Evolutionary conservation across 2,113 vertebrate species (phyloP).

Genomic region (Furnarius figulus): DNA sequence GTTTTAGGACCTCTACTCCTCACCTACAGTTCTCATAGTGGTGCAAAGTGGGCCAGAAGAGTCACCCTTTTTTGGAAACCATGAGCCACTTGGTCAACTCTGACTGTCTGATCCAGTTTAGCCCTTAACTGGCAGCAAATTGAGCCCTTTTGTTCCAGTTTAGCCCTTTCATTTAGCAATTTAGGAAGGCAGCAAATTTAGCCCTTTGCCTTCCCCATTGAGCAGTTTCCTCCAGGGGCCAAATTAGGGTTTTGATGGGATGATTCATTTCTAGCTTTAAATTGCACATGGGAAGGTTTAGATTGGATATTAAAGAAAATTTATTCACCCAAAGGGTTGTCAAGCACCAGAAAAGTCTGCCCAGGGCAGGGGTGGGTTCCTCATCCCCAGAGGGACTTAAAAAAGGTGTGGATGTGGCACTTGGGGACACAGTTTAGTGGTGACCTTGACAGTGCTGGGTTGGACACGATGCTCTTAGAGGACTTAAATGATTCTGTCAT

Average conservation of each 20-base stretch:
- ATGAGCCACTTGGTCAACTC: neutral
- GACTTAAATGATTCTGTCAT: neutral
- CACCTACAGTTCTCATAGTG: neutral
- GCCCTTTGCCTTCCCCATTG: neutral
- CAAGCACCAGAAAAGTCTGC: neutral
- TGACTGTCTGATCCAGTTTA: neutral
- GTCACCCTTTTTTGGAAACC: neutral
- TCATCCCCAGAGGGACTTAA: neutral
- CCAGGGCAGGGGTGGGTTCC: neutral
- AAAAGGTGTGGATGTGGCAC: neutral
- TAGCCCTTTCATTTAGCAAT: neutral
- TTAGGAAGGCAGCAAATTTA: neutral
- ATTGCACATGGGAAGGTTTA: too few species aligned
- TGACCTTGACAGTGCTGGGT: neutral
- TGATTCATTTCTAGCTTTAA: neutral
- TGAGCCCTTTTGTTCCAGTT: neutral
- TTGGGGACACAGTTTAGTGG: neutral
- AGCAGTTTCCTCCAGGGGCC: neutral
- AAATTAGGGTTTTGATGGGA: neutral
- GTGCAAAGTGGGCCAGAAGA: fast-evolving
- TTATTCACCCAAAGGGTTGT: too few species aligned
- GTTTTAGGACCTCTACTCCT: neutral
- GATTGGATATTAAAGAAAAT: neutral
- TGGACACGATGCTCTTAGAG: neutral
- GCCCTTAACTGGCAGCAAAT: neutral